Conservation (phyloP, 1,140 invertebrate genomes). For the Saccostrea glomerata region DNA sequence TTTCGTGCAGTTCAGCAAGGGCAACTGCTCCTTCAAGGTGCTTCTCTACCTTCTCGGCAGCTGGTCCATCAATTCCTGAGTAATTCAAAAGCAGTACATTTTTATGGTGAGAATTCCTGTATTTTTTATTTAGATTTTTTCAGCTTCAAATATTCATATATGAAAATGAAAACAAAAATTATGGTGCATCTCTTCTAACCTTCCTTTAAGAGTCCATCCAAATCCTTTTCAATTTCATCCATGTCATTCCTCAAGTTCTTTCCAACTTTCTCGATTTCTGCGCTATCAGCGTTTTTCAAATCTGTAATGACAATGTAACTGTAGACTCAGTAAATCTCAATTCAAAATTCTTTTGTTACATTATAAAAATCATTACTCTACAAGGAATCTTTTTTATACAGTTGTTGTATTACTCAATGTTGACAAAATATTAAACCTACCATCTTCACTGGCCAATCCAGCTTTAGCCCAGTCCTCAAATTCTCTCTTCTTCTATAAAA, state of each 20-base stretch:
- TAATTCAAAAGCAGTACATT: neutral
- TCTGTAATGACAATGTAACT: neutral
- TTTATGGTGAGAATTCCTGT: neutral
- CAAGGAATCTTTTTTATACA: no score
- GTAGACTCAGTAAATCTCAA: neutral
- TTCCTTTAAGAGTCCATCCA: neutral
- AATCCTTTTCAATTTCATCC: neutral
- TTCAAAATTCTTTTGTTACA: no score
- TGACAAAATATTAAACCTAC: neutral
- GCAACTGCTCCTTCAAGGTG: neutral
- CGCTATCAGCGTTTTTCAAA: neutral
- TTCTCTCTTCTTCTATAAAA: slow-evolving; percentile 9
- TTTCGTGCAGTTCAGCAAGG: neutral
- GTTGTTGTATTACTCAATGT: no score
- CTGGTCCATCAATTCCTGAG: slow-evolving; percentile 10
- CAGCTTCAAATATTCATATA: no score
- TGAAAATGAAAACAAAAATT: no score
- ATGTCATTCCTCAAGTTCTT: neutral
- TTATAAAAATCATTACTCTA: no score
- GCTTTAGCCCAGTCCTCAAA: slow-evolving; percentile 15
- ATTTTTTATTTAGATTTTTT: no score
- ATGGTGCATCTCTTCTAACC: neutral
- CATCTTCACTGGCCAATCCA: neutral
- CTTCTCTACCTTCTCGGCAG: neutral
- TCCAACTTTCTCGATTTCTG: slow-evolving; percentile 8